A percentile compares a stretch with the other conserved stretches of the same genome.
Evolutionary conservation across 2,888 invertebrate species (phyloP).

Genomic region (Mellilla xanthometata): DNA sequence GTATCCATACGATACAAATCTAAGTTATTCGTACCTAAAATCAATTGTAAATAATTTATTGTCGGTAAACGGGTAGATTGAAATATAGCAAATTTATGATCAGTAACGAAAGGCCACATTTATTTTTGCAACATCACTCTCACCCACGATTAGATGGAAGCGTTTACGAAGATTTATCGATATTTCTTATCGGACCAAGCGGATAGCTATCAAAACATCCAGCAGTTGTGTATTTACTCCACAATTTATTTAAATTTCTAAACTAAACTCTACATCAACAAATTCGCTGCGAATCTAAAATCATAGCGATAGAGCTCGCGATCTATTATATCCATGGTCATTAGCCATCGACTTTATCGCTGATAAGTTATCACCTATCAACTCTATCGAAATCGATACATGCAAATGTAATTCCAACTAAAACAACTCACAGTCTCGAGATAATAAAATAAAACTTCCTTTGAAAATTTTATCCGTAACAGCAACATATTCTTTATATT

Average conservation of each 20-base stretch:
- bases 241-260: background rate
- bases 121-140: slow-evolving; percentile 17
- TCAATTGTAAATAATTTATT: background rate
- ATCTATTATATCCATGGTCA: slow-evolving; percentile 36
- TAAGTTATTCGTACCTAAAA: background rate
- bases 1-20: background rate
- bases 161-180: slow-evolving; percentile 19
- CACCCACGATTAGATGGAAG: slow-evolving; percentile 18
- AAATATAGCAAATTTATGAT: slow-evolving; percentile 13
- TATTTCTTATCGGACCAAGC: slow-evolving; percentile 14
- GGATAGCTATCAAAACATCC: slow-evolving; percentile 9
- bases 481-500: too few species aligned
- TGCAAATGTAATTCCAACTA: slow-evolving; percentile 37
- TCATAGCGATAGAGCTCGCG: slow-evolving; percentile 32
- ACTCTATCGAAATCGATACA: slow-evolving; percentile 59
- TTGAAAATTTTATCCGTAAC: slow-evolving; percentile 8
- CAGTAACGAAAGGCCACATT: slow-evolving; percentile 10
- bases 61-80: background rate
- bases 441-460: slow-evolving; percentile 8
- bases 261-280: slow-evolving; percentile 8
- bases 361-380: slow-evolving; percentile 51
- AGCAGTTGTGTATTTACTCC: slow-evolving; percentile 6
- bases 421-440: slow-evolving; percentile 26
- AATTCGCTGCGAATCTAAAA: slow-evolving; percentile 33
- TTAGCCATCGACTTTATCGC: slow-evolving; percentile 48